These are phyloP conservation scores for Erythrolamprus reginae DNA, from an alignment of 2,113 vertebrate genomes.

Conservation along the genomic window DNA sequence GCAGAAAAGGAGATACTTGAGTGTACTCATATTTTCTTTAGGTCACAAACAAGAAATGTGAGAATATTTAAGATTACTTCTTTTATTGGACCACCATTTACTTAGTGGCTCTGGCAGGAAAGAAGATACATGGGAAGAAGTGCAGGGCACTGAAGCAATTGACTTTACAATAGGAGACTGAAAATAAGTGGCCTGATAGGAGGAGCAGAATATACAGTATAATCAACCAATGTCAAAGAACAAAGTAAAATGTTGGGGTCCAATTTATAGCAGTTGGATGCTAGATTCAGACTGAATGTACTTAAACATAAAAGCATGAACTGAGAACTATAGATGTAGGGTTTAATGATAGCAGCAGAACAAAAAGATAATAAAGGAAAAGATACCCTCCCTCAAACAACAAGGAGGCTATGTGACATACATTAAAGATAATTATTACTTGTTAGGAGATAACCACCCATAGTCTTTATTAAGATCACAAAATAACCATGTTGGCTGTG, in stretches of 20 bases:
- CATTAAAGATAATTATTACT: slow-evolving; percentile 15
- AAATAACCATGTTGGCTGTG: neutral
- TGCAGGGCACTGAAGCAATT: neutral
- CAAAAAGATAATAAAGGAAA: neutral
- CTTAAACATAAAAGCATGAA: neutral
- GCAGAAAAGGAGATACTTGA: neutral
- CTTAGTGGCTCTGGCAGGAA: too few relatives aligned
- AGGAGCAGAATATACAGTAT: neutral
- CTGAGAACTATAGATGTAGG: neutral
- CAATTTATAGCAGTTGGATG: neutral
- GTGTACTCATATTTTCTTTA: neutral
- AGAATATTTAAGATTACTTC: neutral
- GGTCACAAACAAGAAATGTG: neutral
- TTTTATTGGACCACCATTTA: neutral
- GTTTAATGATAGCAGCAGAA: neutral
- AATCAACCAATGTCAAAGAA: neutral
- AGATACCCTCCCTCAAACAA: neutral
- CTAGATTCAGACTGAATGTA: neutral
- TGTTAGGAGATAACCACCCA: neutral
- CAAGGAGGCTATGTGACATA: neutral
- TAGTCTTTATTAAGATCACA: slow-evolving; percentile 1
- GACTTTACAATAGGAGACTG: neutral
- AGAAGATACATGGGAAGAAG: neutral
- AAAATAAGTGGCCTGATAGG: neutral
- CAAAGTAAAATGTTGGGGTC: neutral